Conservation (phyloP, 2,797 vertebrate genomes). For the Sparidentex hasta region DNA sequence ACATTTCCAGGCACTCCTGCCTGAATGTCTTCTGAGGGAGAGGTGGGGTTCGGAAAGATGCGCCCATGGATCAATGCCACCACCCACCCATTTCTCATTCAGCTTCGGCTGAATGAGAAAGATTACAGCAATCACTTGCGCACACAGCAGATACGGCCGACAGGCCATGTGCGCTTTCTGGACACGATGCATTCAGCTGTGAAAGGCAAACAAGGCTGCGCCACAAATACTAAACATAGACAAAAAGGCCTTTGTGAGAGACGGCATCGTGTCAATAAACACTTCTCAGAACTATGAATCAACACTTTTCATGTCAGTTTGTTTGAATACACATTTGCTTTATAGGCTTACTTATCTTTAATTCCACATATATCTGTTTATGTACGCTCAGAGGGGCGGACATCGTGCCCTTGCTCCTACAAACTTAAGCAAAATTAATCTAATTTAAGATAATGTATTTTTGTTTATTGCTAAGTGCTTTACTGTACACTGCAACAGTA, state of each 20-base stretch:
- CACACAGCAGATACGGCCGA: constrained; percentile 67
- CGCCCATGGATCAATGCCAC: constrained; percentile 65
- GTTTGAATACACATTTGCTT: background rate
- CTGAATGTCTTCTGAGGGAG: constrained; percentile 37
- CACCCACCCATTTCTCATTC: constrained; percentile 65
- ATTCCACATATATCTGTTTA: background rate
- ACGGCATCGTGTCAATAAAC: constrained; percentile 33
- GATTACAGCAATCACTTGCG: constrained; percentile 79
- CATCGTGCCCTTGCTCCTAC: background rate
- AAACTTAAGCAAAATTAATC: background rate
- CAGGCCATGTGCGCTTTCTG: constrained; percentile 68
- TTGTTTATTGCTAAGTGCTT: background rate
- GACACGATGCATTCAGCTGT: constrained; percentile 67
- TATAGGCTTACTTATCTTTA: no score
- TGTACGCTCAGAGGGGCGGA: background rate
- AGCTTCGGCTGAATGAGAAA: constrained; percentile 69
- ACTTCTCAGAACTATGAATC: background rate
- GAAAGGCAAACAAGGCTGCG: constrained; percentile 69
- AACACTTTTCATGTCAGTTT: background rate
- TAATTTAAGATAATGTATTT: background rate
- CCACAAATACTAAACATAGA: constrained; percentile 57
- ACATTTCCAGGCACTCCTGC: constrained; percentile 40
- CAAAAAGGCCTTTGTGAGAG: constrained; percentile 52
- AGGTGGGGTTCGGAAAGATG: constrained; percentile 43
- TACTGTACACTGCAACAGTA: background rate